Evolutionary conservation across 2,888 invertebrate genomes (phyloP).

Genomic region (Agapetus fuscipes): DNA sequence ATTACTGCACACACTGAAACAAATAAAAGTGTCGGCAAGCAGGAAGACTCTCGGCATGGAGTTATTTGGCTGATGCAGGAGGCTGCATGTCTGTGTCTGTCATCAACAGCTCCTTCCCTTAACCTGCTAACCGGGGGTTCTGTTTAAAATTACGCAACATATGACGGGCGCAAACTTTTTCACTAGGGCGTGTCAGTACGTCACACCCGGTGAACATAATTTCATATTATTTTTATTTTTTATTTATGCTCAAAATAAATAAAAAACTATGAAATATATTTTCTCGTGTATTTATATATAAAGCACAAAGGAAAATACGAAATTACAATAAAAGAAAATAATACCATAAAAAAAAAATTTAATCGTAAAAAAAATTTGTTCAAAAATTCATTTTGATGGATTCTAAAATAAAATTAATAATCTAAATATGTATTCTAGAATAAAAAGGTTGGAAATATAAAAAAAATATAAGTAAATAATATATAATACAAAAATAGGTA

Average conservation of each 20-base stretch:
- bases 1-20: too few relatives aligned
- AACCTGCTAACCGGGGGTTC: too few relatives aligned
- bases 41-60: too few relatives aligned
- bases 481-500: slow-evolving; percentile 5
- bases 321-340: slow-evolving; percentile 5
- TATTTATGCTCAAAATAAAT: slow-evolving; percentile 5
- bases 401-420: background rate
- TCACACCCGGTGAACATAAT: too few relatives aligned
- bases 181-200: too few relatives aligned
- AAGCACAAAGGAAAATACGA: slow-evolving; percentile 6
- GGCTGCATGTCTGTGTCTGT: too few relatives aligned
- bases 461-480: slow-evolving; percentile 3
- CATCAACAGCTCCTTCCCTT: too few relatives aligned
- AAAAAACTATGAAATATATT: slow-evolving; percentile 8
- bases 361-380: slow-evolving; percentile 3
- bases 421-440: slow-evolving; percentile 6
- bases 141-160: too few relatives aligned
- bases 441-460: slow-evolving; percentile 6
- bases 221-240: slow-evolving; percentile 5
- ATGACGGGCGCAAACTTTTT: too few relatives aligned
- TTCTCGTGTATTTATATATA: slow-evolving; percentile 12
- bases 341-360: background rate
- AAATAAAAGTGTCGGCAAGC: too few relatives aligned
- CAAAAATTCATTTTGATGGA: slow-evolving; percentile 9
- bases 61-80: too few relatives aligned